Evolutionary conservation across 2,797 vertebrate genomes (phyloP), one percentile per base, ranked within the genome.

Genomic region (Tadarida brasiliensis): DNA sequence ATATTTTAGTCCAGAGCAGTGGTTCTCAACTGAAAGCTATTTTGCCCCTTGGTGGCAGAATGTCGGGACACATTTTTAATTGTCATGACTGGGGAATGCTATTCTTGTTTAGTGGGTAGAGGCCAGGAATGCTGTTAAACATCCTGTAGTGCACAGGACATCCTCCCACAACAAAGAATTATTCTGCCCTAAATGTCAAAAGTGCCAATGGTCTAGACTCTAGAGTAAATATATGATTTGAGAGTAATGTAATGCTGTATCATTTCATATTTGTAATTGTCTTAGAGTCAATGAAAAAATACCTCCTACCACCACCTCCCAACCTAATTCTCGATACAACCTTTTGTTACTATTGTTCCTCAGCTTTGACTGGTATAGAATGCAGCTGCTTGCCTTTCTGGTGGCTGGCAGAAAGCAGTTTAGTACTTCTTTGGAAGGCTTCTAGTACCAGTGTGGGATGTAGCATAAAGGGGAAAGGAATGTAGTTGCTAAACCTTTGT

Each of bases 181-280:
- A 33, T 76, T 63, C 49, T 59, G 10, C 54, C 24, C 30, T 89
- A 57, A 74, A 57, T 87, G 81, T 76, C 59, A 57, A 9, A 10
- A 51, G 70, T 77, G 63, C 61, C 14, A 47, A 47, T 73, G n/a
- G 2, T 90, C n/a, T n/a, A n/a, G n/a, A n/a, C n/a, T n/a, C n/a
- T 92, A 47, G 33, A 91, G 17, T 77, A 70, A 82, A 14, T 84
- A 28, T 47, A 24, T 93, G 59, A 76, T 85, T 73, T 90, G 51
- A 76, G 78, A 85, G 28, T 70, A 56, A 56, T 80, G 2, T 77
- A 71, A 65, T 90, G n/a, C 59, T 63, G 0, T 77, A 10, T 80
- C 20, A 22, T 70, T 87, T 94, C 22, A 30, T 89, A 76, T 95
- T 86, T 71, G 14, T 82, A 24, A 65, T 86, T 57, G 22, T 94